A percentile compares a stretch with the other conserved stretches of the same genome.
These are phyloP conservation scores for Parotocinclus haroldoi DNA, from an alignment of 2,797 vertebrate genomes.

Conservation along the genomic window DNA sequence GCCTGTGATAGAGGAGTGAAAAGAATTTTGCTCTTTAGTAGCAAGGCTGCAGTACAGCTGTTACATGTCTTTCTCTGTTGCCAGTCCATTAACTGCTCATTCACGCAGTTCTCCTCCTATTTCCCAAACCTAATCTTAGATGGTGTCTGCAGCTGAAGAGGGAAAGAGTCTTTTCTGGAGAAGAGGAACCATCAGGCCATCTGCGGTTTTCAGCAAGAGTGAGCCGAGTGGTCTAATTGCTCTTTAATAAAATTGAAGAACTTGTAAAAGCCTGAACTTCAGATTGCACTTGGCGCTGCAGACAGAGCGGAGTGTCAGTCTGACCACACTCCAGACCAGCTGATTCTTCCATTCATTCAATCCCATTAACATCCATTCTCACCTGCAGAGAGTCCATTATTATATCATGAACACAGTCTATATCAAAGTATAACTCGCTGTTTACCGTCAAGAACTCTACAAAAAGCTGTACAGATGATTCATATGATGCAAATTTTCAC, in stretches of 20 bases:
- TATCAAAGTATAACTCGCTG: constrained; percentile 3
- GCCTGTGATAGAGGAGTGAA: constrained; percentile 24
- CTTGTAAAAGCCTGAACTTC: constrained; percentile 50
- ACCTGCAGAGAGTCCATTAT: constrained; percentile 28
- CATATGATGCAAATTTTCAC: constrained; percentile 14
- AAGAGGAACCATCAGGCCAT: constrained; percentile 46
- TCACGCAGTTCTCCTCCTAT: background rate
- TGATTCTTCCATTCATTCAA: constrained; percentile 24
- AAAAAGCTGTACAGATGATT: constrained; percentile 29
- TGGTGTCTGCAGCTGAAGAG: constrained; percentile 11
- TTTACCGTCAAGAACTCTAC: constrained; percentile 20
- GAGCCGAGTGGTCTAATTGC: constrained; percentile 47
- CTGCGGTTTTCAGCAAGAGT: constrained; percentile 48
- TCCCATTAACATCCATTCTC: constrained; percentile 38
- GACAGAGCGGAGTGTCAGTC: constrained; percentile 51
- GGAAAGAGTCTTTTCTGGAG: constrained; percentile 39
- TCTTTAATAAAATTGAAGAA: constrained; percentile 58
- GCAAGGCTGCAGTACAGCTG: constrained; percentile 52
- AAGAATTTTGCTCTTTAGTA: constrained; percentile 38
- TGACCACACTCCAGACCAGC: constrained; percentile 26
- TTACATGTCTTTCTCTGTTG: constrained; percentile 47
- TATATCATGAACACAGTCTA: constrained; percentile 1
- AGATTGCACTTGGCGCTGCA: constrained; percentile 45
- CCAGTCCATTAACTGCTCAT: constrained; percentile 37
- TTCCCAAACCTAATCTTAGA: background rate